Base-by-base conservation (phyloP, 2,797 vertebrate species). In the Naso thynnoides region DNA sequence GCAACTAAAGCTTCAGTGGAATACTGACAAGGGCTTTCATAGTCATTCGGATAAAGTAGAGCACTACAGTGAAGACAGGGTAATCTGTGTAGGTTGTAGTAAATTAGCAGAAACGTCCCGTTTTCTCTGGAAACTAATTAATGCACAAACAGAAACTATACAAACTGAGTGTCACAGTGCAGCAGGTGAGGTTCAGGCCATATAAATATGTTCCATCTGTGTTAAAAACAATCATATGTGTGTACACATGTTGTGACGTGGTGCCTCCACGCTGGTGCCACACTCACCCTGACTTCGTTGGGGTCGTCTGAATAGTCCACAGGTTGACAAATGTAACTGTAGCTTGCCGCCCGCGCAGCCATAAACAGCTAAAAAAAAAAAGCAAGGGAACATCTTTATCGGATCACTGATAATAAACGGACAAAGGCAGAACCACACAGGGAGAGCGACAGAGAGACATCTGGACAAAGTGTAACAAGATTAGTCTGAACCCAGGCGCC, bases 251-350 rank as follows among this genome's bases (percentile, higher is more conserved):
- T 14, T 4, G 60, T 44, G 45, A 38, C 33, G 56, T 65, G 42
- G 36, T 8, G 9, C 31, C 3, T 56, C 1, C 8, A 6, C 56
- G 42, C 38, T 27, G 31, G 56, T 74, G 33, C 33, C 16, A 56
- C 59, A 88, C 97, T 97, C 91, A 99, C 98, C 94, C 98, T 96
- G 91, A 99, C 97, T 98, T 99, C 98, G 91, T 99, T 96, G 84
- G 96, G 96, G 59, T 99, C 96, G n/a, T 99, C 94, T 68, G 98
- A 97, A 86, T 99, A 99, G 94, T 97, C 95, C 90, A 99, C 98
- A 11, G 91, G 91, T 88, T 99, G 98, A 89, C 98, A 99, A 81
- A 99, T 94, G 89, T 99, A 99, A 87, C 98, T 99, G 94, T 99
- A 99, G 79, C 96, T 95, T 39, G 97, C 98, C 57, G 96, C 94